These are phyloP conservation scores for Adelognathus sp. DNA, from an alignment of 2,888 invertebrate genomes.

Conservation along the genomic window DNA sequence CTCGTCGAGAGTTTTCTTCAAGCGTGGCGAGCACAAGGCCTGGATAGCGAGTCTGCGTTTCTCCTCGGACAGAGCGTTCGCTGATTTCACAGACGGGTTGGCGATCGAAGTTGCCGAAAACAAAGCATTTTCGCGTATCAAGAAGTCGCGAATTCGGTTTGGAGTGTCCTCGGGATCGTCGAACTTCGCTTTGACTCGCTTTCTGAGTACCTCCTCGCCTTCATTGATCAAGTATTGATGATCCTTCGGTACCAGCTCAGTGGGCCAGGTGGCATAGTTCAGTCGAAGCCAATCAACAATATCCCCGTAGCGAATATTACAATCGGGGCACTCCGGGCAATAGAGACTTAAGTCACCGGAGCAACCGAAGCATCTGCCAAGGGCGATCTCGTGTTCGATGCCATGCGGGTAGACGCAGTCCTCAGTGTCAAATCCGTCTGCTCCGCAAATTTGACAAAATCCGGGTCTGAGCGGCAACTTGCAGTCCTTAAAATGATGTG, in stretches of 20 bases:
- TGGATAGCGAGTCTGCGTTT: not conserved
- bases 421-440: slow-evolving; percentile 27
- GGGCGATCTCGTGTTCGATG: slow-evolving; percentile 29
- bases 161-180: not conserved
- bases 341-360: slow-evolving; percentile 8
- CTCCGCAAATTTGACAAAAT: slow-evolving; percentile 22
- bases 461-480: not conserved
- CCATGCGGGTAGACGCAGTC: slow-evolving; percentile 50
- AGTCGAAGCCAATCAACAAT: slow-evolving; percentile 37
- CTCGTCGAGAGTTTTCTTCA: not conserved
- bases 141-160: not conserved
- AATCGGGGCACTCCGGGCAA: no score
- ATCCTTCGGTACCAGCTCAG: slow-evolving; percentile 12
- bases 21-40: not conserved
- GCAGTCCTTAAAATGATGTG: not conserved
- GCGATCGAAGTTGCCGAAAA: no score
- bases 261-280: slow-evolving; percentile 32
- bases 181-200: slow-evolving; percentile 11
- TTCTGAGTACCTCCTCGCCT: slow-evolving; percentile 20
- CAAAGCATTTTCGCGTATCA: slow-evolving; percentile 39
- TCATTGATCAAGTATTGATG: slow-evolving; percentile 38
- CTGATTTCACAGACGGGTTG: not conserved
- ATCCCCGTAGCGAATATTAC: slow-evolving; percentile 15
- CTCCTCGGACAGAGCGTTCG: not conserved
- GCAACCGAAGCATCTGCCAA: slow-evolving; percentile 36